Evolutionary conservation across 2,888 invertebrate genomes (phyloP).

Genomic region (Uloborus plumipes): DNA sequence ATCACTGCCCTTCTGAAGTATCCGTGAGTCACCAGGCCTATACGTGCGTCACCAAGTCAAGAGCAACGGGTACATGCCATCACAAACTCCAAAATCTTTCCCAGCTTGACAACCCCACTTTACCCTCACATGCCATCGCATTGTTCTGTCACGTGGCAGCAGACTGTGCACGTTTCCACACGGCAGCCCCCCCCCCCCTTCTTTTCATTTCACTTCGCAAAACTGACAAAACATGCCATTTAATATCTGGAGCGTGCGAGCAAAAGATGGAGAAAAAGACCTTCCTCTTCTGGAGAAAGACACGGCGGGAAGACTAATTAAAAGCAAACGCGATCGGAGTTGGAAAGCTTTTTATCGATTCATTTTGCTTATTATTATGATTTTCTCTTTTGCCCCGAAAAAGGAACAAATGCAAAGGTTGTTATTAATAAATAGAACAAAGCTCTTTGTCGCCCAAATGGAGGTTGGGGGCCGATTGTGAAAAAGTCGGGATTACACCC

Average conservation of each 20-base stretch:
- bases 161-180: background rate
- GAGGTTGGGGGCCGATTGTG: slow-evolving; percentile 5
- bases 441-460: background rate
- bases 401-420: too few species aligned
- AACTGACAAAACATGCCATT: slow-evolving; percentile 12
- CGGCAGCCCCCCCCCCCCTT: background rate
- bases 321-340: slow-evolving; percentile 9
- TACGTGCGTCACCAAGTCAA: slow-evolving; percentile 19
- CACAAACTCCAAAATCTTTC: background rate
- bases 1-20: background rate
- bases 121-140: slow-evolving; percentile 14
- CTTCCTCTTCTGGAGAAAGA: slow-evolving; percentile 4
- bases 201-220: background rate
- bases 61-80: slow-evolving; percentile 5
- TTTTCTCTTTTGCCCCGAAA: background rate
- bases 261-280: background rate
- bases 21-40: background rate
- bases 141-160: slow-evolving; percentile 4
- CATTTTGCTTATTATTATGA: slow-evolving; percentile 17
- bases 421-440: too few species aligned
- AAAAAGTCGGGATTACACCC: slow-evolving; percentile 46
- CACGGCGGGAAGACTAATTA: slow-evolving; percentile 11
- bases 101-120: background rate
- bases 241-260: slow-evolving; percentile 15
- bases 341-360: slow-evolving; percentile 8